A percentile compares a stretch with the other conserved stretches of the same genome.
These are phyloP conservation scores for Micoletzkya japonica DNA, from an alignment of 2,888 invertebrate species.

Conservation along the genomic window DNA sequence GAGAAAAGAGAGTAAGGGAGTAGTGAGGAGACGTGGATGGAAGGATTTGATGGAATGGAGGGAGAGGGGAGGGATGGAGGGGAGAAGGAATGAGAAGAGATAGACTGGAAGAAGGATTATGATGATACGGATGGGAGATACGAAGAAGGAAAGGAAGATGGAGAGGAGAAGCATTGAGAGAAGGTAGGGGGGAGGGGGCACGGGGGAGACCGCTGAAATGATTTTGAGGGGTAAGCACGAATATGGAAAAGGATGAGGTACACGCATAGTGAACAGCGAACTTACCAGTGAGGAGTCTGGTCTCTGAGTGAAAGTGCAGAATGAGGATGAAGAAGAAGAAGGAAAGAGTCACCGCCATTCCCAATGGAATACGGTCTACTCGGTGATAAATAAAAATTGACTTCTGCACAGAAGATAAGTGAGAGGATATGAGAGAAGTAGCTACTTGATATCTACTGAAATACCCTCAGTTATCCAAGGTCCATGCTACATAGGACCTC, in stretches of 20 bases:
- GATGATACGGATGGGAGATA: constrained; percentile 8
- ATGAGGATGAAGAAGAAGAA: background rate
- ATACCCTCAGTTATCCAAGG: background rate
- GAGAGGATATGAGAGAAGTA: constrained; percentile 4
- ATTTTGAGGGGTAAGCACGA: background rate
- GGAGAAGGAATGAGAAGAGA: background rate
- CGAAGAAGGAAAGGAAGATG: background rate
- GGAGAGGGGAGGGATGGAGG: background rate
- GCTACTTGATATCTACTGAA: constrained; percentile 5
- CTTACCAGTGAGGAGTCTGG: background rate
- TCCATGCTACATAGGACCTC: background rate
- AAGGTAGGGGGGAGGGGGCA: background rate
- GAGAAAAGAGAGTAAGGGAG: background rate
- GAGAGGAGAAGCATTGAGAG: background rate
- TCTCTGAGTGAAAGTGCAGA: background rate
- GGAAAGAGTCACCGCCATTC: background rate
- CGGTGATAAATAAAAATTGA: constrained; percentile 20
- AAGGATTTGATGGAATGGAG: background rate
- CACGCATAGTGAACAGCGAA: background rate
- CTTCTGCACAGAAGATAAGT: background rate
- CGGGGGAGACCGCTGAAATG: background rate
- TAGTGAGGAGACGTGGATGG: background rate
- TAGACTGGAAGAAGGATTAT: constrained; percentile 7
- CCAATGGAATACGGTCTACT: constrained; percentile 10
- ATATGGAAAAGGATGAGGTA: background rate